Conservation (phyloP, 1,140 invertebrate species). For the Drosophila micromelanica region DNA sequence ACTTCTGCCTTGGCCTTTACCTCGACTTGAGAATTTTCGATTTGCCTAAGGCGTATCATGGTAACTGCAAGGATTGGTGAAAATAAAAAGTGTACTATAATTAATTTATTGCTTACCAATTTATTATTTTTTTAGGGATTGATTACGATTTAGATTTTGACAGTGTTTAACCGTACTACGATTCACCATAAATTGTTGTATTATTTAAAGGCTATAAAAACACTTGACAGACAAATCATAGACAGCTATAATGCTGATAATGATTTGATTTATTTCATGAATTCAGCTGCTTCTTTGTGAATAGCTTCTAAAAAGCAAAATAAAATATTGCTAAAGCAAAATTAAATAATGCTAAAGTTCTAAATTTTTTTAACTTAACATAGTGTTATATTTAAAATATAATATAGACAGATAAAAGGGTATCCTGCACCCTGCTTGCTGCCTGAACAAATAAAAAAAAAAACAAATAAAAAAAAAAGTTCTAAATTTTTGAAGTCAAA, state of each 20-base stretch:
- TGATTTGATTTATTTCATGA: too few species aligned
- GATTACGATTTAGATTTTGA: constrained; percentile 3
- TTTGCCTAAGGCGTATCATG: constrained; percentile 55
- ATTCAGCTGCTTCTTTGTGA: too few species aligned
- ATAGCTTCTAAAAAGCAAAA: too few species aligned
- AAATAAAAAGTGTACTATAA: neutral
- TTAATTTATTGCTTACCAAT: neutral
- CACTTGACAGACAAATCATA: constrained; percentile 1
- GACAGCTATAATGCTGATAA: neutral
- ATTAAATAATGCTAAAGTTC: too few species aligned
- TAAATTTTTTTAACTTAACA: too few species aligned
- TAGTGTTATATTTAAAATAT: too few species aligned
- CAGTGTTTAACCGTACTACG: neutral
- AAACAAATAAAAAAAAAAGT: too few species aligned
- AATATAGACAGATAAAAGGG: too few species aligned
- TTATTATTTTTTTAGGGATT: neutral
- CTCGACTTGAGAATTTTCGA: constrained; percentile 24
- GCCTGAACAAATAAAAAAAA: too few species aligned
- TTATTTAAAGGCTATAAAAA: neutral
- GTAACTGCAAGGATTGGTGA: constrained; percentile 2
- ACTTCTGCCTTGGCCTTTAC: constrained; percentile 49
- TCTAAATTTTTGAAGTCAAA: too few species aligned
- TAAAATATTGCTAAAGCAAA: too few species aligned
- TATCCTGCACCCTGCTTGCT: too few species aligned
- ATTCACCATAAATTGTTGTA: neutral